These are phyloP conservation scores for Eupeodes luniger DNA, from an alignment of 2,888 invertebrate genomes.

Conservation along the genomic window DNA sequence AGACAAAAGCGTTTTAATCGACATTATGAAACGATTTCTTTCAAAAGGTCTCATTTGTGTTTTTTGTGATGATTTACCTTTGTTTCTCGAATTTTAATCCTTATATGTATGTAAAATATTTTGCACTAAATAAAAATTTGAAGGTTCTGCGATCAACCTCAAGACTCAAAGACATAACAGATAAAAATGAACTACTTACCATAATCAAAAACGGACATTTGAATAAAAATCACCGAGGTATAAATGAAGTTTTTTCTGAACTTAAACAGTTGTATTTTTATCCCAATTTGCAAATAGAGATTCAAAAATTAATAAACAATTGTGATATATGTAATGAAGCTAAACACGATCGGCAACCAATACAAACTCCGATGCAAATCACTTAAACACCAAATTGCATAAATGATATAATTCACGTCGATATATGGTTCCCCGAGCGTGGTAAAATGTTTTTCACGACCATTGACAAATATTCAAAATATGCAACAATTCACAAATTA, in stretches of 20 bases:
- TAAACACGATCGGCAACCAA: conserved; percentile 21
- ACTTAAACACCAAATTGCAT: conserved; percentile 4
- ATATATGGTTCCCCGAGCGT: conserved; percentile 37
- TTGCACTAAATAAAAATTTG: conserved; percentile 32
- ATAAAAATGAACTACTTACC: conserved; percentile 27
- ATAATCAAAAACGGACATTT: conserved; percentile 5
- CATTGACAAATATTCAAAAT: conserved; percentile 34
- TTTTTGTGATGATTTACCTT: conserved; percentile 6
- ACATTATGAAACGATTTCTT: conserved; percentile 46
- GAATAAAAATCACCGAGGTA: neutral
- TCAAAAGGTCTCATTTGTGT: conserved; percentile 7
- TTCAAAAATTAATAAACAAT: conserved; percentile 16
- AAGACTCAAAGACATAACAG: neutral
- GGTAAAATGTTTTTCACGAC: conserved; percentile 40
- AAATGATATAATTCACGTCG: conserved; percentile 17
- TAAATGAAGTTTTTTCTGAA: conserved; percentile 2
- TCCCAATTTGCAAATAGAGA: neutral
- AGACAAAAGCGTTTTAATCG: conserved; percentile 43
- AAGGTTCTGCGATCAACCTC: conserved; percentile 23
- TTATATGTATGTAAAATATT: conserved; percentile 31
- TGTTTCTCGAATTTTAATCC: conserved; percentile 36
- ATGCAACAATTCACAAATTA: conserved; percentile 25
- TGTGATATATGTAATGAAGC: conserved; percentile 9
- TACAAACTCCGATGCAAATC: neutral
- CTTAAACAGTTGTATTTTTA: neutral